phyloP scores from a whole-genome alignment of 1,140 invertebrate species.

The Euwallacea similis region DNA sequence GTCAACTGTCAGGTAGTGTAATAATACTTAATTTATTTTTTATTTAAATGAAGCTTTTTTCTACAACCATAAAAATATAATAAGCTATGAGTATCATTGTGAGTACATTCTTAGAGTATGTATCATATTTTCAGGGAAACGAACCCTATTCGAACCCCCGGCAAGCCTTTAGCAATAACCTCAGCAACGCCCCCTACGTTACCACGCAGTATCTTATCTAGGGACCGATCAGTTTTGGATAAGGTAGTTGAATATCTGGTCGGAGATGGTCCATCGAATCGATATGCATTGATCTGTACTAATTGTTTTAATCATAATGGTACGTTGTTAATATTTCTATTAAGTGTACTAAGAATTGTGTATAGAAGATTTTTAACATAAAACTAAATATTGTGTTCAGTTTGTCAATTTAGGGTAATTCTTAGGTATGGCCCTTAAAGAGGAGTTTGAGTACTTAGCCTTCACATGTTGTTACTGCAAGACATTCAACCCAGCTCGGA shows the following conservation, averaged over 20 bases:
- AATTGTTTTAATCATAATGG: slow-evolving; percentile 91
- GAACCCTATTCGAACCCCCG: neutral
- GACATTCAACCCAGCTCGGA: slow-evolving; percentile 78
- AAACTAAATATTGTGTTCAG: too few relatives aligned
- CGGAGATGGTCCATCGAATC: slow-evolving; percentile 92
- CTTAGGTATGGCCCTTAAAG: slow-evolving; percentile 88
- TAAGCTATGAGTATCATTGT: too few relatives aligned
- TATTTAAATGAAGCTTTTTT: too few relatives aligned
- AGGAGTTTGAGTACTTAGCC: slow-evolving; percentile 94
- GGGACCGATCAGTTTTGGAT: slow-evolving; percentile 68
- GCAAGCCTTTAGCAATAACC: slow-evolving; percentile 26
- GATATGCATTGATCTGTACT: slow-evolving; percentile 92
- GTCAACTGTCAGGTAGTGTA: too few relatives aligned
- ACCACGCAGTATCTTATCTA: slow-evolving; percentile 58
- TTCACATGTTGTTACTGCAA: slow-evolving; percentile 90
- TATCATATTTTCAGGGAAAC: neutral
- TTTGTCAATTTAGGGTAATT: too few relatives aligned
- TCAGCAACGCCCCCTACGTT: slow-evolving; percentile 53
- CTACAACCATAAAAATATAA: too few relatives aligned
- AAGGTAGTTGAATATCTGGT: slow-evolving; percentile 91
- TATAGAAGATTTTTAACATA: too few relatives aligned
- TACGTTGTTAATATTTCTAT: slow-evolving; percentile 44
- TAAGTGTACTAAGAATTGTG: neutral
- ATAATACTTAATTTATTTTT: too few relatives aligned
- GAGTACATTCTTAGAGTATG: too few relatives aligned